Base-by-base conservation (phyloP, 1,140 invertebrate genomes). In the Prorops nasuta region DNA sequence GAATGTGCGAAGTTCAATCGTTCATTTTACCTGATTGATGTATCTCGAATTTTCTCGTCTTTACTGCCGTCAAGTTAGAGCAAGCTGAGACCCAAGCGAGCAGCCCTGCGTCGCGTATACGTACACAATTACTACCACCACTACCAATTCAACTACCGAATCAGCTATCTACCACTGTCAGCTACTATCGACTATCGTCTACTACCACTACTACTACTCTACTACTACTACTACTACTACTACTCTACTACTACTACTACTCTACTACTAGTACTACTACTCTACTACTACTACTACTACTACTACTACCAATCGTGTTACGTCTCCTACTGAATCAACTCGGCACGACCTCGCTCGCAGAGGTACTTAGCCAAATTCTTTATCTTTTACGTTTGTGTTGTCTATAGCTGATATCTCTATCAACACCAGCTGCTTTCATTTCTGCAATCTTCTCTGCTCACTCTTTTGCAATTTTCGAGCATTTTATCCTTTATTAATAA, bases 21-120 rank as follows among this genome's bases (percentile, higher is more conserved):
- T n/a, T n/a, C n/a, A n/a, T n/a, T n/a, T n/a, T n/a, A n/a, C n/a
- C n/a, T n/a, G n/a, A n/a, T n/a, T n/a, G n/a, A n/a, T n/a, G n/a
- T n/a, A n/a, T n/a, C n/a, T n/a, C n/a, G n/a, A n/a, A n/a, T 43
- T 44, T 70, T 67, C 64, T 70, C 64, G 67, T 74, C 63, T 72
- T 75, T 72, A 68, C 58, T 71, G 65, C 66, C 67, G 65, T 70
- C 69, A 74, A 75, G 72, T 75, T 75, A 75, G 71, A 73, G 72
- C 72, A 75, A 75, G 70, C 69, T 64, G 70, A 65, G 68, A 66
- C 65, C 69, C 72, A 67, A 71, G 59, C 69, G 70, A 73, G 71
- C 72, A n/a, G 67, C 63, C 72, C 69, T 74, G 61, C 70, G 64
- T 62, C 72, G 71, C 72, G 72, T 74, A 72, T 74, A 72, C 66